A percentile compares a stretch with the other conserved stretches of the same genome.
These are phyloP conservation scores for Heliornis fulica DNA, from an alignment of 2,113 vertebrate genomes.

Conservation along the genomic window DNA sequence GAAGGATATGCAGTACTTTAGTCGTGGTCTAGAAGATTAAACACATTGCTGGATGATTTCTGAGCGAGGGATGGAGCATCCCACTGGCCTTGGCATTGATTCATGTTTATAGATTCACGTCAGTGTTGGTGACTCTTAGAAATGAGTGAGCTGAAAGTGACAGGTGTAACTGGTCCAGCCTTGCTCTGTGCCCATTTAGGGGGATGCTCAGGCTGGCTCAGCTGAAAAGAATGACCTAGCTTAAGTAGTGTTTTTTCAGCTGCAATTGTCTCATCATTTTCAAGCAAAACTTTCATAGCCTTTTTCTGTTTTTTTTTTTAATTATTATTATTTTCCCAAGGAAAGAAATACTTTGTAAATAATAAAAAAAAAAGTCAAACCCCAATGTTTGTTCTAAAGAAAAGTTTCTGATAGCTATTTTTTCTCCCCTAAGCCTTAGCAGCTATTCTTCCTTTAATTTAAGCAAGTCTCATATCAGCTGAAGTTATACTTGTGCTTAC, in stretches of 20 bases:
- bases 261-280: background rate
- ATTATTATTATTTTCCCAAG: slow-evolving; percentile 19
- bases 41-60: background rate
- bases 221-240: background rate
- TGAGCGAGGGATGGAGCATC: background rate
- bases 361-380: background rate
- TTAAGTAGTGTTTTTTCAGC: background rate
- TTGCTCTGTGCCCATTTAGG: background rate
- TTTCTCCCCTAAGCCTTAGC: background rate
- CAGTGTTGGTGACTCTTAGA: background rate
- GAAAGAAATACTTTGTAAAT: slow-evolving; percentile 1
- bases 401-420: background rate
- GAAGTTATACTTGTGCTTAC: slow-evolving; percentile 31
- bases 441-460: background rate
- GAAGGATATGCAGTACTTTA: background rate
- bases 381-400: background rate
- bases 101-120: background rate
- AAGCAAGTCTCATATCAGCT: slow-evolving; percentile 7
- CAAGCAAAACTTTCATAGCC: background rate
- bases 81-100: background rate
- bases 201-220: background rate
- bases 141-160: background rate
- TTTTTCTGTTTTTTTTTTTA: background rate
- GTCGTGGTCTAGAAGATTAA: background rate
- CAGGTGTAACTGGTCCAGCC: background rate